Evolutionary conservation across 2,888 invertebrate species (phyloP), one percentile per base, ranked within the genome.

Genomic region (Saturnia japonica): DNA sequence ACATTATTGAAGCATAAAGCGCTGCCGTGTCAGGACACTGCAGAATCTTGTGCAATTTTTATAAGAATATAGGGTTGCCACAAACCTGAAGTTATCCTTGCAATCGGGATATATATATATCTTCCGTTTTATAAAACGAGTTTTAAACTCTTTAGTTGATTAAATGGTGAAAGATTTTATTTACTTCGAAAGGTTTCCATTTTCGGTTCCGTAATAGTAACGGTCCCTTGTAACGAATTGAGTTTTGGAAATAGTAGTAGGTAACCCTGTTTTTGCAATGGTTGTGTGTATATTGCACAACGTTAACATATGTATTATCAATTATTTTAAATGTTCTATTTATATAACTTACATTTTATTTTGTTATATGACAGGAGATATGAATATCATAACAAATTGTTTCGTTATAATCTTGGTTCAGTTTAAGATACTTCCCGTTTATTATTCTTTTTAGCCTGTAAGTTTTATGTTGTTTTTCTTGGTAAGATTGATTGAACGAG

Each of bases 41-140:
- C 0, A 8, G 62, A 81, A 74, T 84, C 85, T 86, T 88, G 92
- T 93, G 93, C 93, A 93, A 92, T 92, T 87, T 88, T 78, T 85
- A 75, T 40, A 16, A 40, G 2, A 19, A 22, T 64, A 64, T 40
- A 64, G 64, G 64, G 64, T 64, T 64, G 64, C 64, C 40, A 64
- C 9, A 64, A 19, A 40, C 22, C 19, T 40, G 22, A n/a, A n/a
- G n/a, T n/a, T n/a, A 64, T 64, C 11, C 40, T 40, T 19, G 11
- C 12, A 64, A 8, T 40, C 40, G 1, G n/a, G n/a, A n/a, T n/a
- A 12, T 8, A 40, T 22, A 62, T 25, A 57, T 25, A 25, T 57
- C 62, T 51, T n/a, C n/a, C 16, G n/a, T 62, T 62, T 16, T 62
- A 62, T 40, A 11, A n/a, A 9, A 12, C 25, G 57, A 57, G 19